Percentiles rank a stretch among this genome's conserved stretches.
These are phyloP conservation scores for Meriones unguiculatus DNA, from an alignment of 2,113 vertebrate genomes.

Conservation along the genomic window DNA sequence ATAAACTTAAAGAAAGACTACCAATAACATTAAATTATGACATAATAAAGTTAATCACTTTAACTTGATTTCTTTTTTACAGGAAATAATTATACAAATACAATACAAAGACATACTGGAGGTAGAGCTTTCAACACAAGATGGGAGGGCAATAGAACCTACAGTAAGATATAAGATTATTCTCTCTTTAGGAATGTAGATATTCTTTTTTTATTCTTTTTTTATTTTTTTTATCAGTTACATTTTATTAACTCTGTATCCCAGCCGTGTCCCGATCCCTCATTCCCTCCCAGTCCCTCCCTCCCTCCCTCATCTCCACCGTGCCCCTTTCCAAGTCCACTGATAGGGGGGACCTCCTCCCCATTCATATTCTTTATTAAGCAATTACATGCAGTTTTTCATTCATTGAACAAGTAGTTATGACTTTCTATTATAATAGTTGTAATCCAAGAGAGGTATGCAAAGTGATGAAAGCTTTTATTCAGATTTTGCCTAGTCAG, in stretches of 20 bases:
- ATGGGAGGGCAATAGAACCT: not conserved
- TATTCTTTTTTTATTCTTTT: too few species aligned
- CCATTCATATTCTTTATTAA: slow-evolving; percentile 52
- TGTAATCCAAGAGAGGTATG: not conserved
- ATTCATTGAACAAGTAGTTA: slow-evolving; percentile 1
- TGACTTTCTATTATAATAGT: slow-evolving; percentile 5
- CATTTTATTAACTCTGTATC: too few species aligned
- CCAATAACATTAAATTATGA: not conserved
- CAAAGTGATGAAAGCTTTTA: not conserved
- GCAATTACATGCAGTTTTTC: not conserved
- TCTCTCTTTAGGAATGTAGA: slow-evolving; percentile 23
- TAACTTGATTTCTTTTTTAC: not conserved
- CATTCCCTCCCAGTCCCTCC: too few species aligned
- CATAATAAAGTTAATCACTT: not conserved
- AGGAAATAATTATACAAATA: slow-evolving; percentile 15
- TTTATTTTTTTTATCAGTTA: too few species aligned
- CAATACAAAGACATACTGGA: not conserved
- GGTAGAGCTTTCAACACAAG: not conserved
- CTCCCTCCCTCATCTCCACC: too few species aligned
- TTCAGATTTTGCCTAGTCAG: not conserved
- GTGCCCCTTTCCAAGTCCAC: too few species aligned
- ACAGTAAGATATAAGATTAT: not conserved
- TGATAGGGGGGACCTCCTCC: too few species aligned
- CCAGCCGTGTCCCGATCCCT: too few species aligned
- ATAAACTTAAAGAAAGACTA: not conserved